Percentiles rank a stretch among this genome's conserved stretches.
These are phyloP conservation scores for Sebastes fasciatus DNA, from an alignment of 2,113 vertebrate species.

Conservation along the genomic window DNA sequence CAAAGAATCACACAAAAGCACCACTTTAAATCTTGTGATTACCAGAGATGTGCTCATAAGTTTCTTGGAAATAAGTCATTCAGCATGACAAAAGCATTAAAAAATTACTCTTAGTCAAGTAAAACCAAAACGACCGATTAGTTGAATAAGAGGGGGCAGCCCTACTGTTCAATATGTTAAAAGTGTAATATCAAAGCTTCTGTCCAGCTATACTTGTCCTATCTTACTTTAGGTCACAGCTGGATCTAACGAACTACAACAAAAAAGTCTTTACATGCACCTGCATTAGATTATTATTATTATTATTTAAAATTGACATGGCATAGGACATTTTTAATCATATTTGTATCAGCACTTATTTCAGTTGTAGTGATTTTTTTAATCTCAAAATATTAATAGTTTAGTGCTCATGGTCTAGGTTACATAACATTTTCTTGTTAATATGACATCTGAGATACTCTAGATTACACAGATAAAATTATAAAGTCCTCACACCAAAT, in stretches of 20 bases:
- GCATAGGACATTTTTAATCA: not conserved
- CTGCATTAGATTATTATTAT: not conserved
- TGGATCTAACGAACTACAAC: not conserved
- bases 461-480: not conserved
- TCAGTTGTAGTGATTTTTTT: not conserved
- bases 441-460: not conserved
- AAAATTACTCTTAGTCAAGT: too few species aligned
- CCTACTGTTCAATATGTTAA: not conserved
- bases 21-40: too few species aligned
- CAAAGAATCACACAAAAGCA: too few species aligned
- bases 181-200: not conserved
- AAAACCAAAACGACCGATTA: too few species aligned
- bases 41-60: too few species aligned
- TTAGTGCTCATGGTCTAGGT: not conserved
- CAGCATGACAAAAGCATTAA: too few species aligned
- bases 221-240: not conserved
- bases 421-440: not conserved
- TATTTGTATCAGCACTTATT: not conserved
- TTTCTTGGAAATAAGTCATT: too few species aligned
- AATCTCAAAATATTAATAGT: too few species aligned
- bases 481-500: too few species aligned
- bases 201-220: not conserved
- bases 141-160: too few species aligned
- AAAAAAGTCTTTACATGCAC: not conserved
- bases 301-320: not conserved